Evolutionary conservation across 2,888 invertebrate species (phyloP).

Genomic region (Lathronympha strigana): DNA sequence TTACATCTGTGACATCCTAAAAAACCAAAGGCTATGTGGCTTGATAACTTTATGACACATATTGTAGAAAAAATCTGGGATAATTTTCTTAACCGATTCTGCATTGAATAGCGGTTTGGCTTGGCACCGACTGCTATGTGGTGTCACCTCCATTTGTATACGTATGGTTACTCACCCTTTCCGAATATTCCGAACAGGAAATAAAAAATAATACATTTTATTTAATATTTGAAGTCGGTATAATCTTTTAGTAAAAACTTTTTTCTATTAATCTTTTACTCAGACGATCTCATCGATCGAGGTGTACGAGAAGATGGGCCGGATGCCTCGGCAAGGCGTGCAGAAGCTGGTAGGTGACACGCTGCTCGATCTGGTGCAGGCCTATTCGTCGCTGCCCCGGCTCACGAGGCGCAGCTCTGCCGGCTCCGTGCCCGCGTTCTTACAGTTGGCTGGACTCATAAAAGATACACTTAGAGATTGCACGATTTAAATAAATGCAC

Average conservation of each 20-base stretch:
- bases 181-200: too few species aligned
- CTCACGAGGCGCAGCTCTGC: conserved; percentile 49
- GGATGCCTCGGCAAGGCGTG: conserved; percentile 52
- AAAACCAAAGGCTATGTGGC: too few species aligned
- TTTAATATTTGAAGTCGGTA: too few species aligned
- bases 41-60: too few species aligned
- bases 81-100: too few species aligned
- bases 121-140: too few species aligned
- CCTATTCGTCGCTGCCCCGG: conserved; percentile 56
- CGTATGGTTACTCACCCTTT: too few species aligned
- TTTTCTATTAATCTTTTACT: conserved; percentile 28
- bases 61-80: too few species aligned
- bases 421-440: conserved; percentile 54
- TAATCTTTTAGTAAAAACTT: neutral
- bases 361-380: conserved; percentile 56
- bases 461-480: conserved; percentile 59
- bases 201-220: too few species aligned
- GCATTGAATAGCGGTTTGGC: too few species aligned
- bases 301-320: conserved; percentile 51
- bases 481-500: conserved; percentile 50
- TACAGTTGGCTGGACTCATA: conserved; percentile 53
- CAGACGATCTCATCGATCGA: conserved; percentile 55
- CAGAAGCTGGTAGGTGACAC: conserved; percentile 50
- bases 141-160: too few species aligned
- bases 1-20: too few species aligned